Evolutionary conservation across 1,140 invertebrate genomes (phyloP).

Genomic region (Palaemon carinicauda): DNA sequence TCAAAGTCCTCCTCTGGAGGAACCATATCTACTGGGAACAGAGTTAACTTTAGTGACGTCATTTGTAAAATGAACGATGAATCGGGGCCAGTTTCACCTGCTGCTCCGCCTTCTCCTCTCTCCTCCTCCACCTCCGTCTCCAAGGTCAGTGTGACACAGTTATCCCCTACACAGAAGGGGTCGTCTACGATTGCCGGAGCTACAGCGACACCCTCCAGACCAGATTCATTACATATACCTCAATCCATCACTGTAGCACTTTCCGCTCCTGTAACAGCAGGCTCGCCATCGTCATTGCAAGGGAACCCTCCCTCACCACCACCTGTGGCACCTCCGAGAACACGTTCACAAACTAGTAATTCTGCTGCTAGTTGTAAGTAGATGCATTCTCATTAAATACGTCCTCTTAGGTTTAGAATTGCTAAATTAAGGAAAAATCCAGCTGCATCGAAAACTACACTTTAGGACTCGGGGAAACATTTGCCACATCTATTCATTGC

Average conservation of each 20-base stretch:
- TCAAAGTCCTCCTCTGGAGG: conserved; percentile 15
- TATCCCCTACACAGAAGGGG: no score
- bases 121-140: conserved; percentile 2
- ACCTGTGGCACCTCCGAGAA: conserved; percentile 5
- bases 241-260: background rate
- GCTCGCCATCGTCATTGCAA: background rate
- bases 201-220: background rate
- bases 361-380: background rate
- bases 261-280: background rate
- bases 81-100: background rate
- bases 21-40: background rate
- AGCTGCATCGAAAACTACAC: no score
- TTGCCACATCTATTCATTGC: no score
- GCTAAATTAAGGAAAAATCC: no score
- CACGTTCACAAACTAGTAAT: background rate
- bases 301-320: background rate
- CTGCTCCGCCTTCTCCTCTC: background rate
- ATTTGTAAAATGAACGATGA: background rate
- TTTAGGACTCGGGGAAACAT: no score
- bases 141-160: background rate
- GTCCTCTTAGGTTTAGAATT: no score
- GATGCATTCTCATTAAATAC: background rate
- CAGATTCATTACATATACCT: conserved; percentile 8
- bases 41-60: conserved; percentile 30
- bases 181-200: background rate